Evolutionary conservation across 2,113 vertebrate species (phyloP), one percentile per base, ranked within the genome.

Genomic region (Elachura formosa): DNA sequence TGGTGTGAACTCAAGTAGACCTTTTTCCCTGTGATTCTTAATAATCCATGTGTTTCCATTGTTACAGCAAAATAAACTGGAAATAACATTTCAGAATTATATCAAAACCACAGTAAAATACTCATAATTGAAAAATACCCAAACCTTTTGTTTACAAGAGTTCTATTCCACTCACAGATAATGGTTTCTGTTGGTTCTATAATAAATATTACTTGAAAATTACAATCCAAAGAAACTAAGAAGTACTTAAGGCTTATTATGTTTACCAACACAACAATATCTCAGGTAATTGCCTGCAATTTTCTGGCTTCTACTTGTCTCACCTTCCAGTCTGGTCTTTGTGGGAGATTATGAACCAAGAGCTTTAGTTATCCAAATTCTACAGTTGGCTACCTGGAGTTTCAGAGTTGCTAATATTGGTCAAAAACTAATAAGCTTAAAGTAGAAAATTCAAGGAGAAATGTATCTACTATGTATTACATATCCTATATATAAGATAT

Each of bases 251-350:
- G 14, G 5, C 12, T 81, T 87, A n/a, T 91, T 75, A 62, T 46
- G 21, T 72, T 92, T 89, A 90, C 55, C 76, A 89, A 46, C 29
- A 74, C 20, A 73, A 73, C 15, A 55, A 8, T 59, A 45, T 72
- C 21, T 87, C 73, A 89, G 36, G 12, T 55, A 78, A 67, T 20
- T 80, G 51, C 24, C 72, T 49, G 56, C 33, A 93, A 31, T 89
- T 95, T 97, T 96, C 45, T 4, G 16, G 34, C 34, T 93, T 67
- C 77, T 64, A 52, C 45, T 94, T 90, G 49, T 52, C 67, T 96
- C 29, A 63, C 17, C 77, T 87, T 91, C 28, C 46, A 80, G 69
- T 8, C 49, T 71, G 62, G 48, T 61, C 46, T 93, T 77, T 34
- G 48, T 87, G 49, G 36, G 95, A 96, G 91, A 72, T 49, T 94